Base-by-base conservation (phyloP, 1,140 invertebrate genomes). In the Bombus confusus region DNA sequence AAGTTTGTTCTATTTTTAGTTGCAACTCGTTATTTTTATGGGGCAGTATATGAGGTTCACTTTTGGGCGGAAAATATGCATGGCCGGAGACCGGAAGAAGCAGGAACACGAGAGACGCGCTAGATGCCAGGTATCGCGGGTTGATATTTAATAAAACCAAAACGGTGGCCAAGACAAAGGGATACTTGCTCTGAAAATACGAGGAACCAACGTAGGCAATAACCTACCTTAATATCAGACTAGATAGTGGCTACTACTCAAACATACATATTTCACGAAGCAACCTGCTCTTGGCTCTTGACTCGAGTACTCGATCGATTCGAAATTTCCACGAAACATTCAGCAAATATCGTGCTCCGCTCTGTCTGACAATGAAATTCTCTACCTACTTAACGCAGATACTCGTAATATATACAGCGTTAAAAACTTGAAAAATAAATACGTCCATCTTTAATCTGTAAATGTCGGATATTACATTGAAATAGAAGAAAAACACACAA, bases 91-190 rank as follows among this genome's bases (percentile, higher is more conserved):
- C 18, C 18, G 18, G 59, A 41, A 41, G n/a, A 37, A 22, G 12
- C 15, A 9, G 34, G 13, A 37, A 69, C 64, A 52, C 31, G 64
- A 34, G 43, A 52, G 77, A 25, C 34, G 62, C 77, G 66, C 6
- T 9, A 25, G 64, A n/a, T 43, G 6, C 64, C 6, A 43, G 59
- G 5, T 39, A 25, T 2, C 41, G 13, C 5, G 25, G 41, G 15
- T 57, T 80, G 43, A 80, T 69, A 69, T 80, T 80, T 80, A 80
- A 80, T 69, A 71, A 69, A 80, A 80, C 25, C 64, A 69, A 80
- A 80, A 34, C 78, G n/a, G 31, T 39, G 64, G 43, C 43, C 31
- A 69, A 47, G 66, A 80, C 64, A 71, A 80, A 80, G 64, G 78
- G 64, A 69, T 80, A 79, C 77, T 79, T 68, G n/a, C 9, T 25